These are phyloP conservation scores for Parotia lawesii DNA, from an alignment of 2,113 vertebrate genomes.

Conservation along the genomic window DNA sequence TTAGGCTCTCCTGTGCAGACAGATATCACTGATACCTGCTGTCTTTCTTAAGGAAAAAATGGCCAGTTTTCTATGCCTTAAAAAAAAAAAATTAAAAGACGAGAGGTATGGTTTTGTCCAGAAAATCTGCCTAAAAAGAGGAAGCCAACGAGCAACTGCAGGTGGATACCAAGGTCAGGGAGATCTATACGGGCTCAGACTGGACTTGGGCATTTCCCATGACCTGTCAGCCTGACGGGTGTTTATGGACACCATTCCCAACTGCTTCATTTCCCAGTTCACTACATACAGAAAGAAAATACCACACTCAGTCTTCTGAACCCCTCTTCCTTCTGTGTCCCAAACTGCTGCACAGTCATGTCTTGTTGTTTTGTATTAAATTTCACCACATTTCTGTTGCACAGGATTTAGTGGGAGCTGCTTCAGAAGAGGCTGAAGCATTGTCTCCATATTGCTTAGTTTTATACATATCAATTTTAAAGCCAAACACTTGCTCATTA, in stretches of 20 bases:
- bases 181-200: neutral
- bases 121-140: neutral
- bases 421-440: neutral
- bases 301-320: neutral
- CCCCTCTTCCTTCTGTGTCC: neutral
- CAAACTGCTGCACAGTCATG: neutral
- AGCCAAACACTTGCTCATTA: neutral
- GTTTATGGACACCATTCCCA: neutral
- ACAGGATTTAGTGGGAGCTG: neutral
- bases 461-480: neutral
- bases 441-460: neutral
- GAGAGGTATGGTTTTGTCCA: neutral
- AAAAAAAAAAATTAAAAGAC: neutral
- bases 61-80: neutral
- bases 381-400: neutral
- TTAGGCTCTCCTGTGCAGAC: neutral
- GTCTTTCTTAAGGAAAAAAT: neutral
- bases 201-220: neutral
- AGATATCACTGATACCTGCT: neutral
- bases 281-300: neutral
- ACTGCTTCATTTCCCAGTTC: neutral
- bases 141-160: neutral
- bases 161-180: neutral
- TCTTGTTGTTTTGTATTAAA: neutral
- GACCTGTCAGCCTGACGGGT: neutral